These are phyloP conservation scores for Drosophila koepferae DNA, from an alignment of 2,888 invertebrate genomes.

Conservation along the genomic window DNA sequence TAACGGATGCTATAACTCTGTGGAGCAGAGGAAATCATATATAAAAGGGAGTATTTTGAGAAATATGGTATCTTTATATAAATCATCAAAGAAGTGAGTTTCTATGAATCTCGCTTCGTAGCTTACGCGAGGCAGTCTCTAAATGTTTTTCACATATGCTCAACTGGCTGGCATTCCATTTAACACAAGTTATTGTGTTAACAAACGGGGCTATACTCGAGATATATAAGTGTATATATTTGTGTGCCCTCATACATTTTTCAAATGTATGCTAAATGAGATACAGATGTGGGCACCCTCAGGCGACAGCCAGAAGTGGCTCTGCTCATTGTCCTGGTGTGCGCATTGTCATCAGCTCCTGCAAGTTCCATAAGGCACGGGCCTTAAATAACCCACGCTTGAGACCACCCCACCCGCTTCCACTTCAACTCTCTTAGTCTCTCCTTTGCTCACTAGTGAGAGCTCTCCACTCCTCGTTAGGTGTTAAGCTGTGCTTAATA, in stretches of 20 bases:
- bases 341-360: conserved; percentile 52
- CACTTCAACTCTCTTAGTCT: neutral
- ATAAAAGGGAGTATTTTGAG: neutral
- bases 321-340: conserved; percentile 35
- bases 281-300: conserved; percentile 18
- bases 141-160: conserved; percentile 7
- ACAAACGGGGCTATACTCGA: neutral
- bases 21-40: neutral
- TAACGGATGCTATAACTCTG: neutral
- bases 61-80: neutral
- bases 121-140: neutral
- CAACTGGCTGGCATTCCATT: conserved; percentile 13
- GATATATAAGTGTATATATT: conserved; percentile 5
- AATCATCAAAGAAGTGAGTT: conserved; percentile 2
- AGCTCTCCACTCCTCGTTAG: conserved; percentile 25
- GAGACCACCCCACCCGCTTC: neutral
- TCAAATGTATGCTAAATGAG: conserved; percentile 31
- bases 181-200: conserved; percentile 16
- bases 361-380: conserved; percentile 55
- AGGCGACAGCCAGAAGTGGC: conserved; percentile 8
- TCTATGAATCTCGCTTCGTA: neutral
- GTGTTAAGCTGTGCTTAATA: conserved; percentile 71
- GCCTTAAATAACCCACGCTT: conserved; percentile 63
- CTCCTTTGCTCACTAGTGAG: neutral
- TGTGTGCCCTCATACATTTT: conserved; percentile 29